Evolutionary conservation across 2,797 vertebrate genomes (phyloP), one percentile per base, ranked within the genome.

Genomic region (Chaenodraco wilsoni): DNA sequence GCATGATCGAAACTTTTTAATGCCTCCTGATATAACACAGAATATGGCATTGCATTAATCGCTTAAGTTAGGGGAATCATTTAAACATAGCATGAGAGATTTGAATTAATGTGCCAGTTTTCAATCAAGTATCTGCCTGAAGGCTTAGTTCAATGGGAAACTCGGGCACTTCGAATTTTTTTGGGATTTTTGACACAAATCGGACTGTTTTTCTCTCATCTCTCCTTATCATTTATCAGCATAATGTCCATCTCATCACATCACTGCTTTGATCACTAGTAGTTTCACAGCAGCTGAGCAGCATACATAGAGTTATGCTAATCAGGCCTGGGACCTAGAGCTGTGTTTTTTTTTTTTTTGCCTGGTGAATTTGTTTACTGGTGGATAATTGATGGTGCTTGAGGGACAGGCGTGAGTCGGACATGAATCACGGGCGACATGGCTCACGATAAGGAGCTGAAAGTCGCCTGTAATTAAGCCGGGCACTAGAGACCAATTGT

Each of bases 401-500:
- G 95, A 95, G 97, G 96, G 96, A 97, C 96, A 94, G 94, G 94
- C 92, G 93, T 94, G 96, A 97, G 96, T 96, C 93, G 94, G 95
- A 95, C 96, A 97, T 96, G 96, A 98, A 99, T 99, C 97, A 98
- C 94, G 89, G 91, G 94, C 94, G 92, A 95, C 92, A 87, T 91
- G 91, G 90, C 90, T 93, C 94, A 94, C 96, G 96, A 96, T 98
- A 97, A 98, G 97, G 95, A 96, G 95, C 93, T 95, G 95, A 96
- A 97, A 98, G 96, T 97, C 95, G 95, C 93, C 96, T 90, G 92
- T 98, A 98, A 99, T 99, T 98, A 99, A 99, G 96, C 95, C 87
- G 91, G 96, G 96, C 97, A 97, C 97, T 96, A 93, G 97, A 99
- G 98, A 99, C 96, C 96, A 97, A 97, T 98, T 99, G 97, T 98